Base-by-base conservation (phyloP, 2,113 vertebrate genomes). In the Mixornis gularis region DNA sequence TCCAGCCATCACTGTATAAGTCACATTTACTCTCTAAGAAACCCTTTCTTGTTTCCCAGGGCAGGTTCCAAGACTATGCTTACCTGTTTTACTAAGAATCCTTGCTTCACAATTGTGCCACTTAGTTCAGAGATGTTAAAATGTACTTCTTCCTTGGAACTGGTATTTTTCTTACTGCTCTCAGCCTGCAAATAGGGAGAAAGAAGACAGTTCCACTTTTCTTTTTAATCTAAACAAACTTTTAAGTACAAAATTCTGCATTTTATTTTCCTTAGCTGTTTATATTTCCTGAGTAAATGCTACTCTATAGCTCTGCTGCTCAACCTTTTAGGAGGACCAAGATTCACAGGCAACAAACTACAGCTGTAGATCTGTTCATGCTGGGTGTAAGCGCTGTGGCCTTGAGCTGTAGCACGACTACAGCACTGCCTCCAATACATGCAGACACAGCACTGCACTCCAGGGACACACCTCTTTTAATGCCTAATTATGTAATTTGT, bases 81-180 rank as follows among this genome's bases (percentile, higher is more conserved):
- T 91, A 99, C 99, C 98, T 99, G 99, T 97, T 99, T 99, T 44
- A 98, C 96, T 93, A 99, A 97, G 92, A 97, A 99, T 80, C 99
- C 99, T 97, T 99, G 98, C 87, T 98, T 99, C 43, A 99, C 83
- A 92, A 99, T 98, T 32, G 87, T 97, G 59, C 99, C 99, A 12
- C 98, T 99, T 74, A 99, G 88, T 96, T 99, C 99, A 82, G 98
- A 70, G 4, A 98, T 97, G 76, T 98, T 98, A 93, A 98, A 95
- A 2, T 97, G 98, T 11, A 98, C 94, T 72, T 98, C 98, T 18
- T 98, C 97, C 91, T 97, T 99, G 95, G 98, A 95, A 52, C 89
- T 98, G 40, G 92, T 97, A 87, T 95, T 97, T 96, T 98, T 99
- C 93, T 98, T 99, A 48, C 97, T 92, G 68, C 72, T 98, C 86